Evolutionary conservation across 2,797 vertebrate genomes (phyloP).

Genomic region (Mormyrops attenuatus): DNA sequence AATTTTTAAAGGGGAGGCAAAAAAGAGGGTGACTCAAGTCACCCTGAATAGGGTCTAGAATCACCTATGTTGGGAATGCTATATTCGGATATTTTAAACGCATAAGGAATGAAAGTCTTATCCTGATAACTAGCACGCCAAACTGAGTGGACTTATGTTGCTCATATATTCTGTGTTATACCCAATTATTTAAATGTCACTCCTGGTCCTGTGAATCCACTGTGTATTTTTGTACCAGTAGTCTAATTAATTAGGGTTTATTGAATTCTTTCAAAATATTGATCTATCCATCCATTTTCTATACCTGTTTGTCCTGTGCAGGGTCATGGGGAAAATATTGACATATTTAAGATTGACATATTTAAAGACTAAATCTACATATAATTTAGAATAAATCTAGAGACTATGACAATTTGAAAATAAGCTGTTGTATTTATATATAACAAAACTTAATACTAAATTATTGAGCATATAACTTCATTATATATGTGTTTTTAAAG

Average conservation of each 20-base stretch:
- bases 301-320: background rate
- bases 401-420: background rate
- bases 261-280: background rate
- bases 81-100: background rate
- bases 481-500: background rate
- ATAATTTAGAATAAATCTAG: background rate
- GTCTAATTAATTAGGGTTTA: background rate
- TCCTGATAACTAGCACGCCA: background rate
- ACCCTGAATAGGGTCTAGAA: background rate
- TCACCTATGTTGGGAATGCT: background rate
- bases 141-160: background rate
- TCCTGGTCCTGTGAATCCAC: background rate
- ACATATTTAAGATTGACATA: background rate
- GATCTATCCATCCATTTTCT: background rate
- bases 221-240: background rate
- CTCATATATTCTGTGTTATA: background rate
- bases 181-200: background rate
- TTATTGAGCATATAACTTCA: background rate
- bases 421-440: background rate
- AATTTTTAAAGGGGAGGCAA: background rate
- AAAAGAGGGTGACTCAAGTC: background rate
- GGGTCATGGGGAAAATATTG: background rate
- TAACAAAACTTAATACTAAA: background rate
- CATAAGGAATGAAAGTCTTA: background rate
- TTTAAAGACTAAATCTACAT: background rate